Evolutionary conservation across 1,140 invertebrate genomes (phyloP).

Genomic region (Drosophila hydei): DNA sequence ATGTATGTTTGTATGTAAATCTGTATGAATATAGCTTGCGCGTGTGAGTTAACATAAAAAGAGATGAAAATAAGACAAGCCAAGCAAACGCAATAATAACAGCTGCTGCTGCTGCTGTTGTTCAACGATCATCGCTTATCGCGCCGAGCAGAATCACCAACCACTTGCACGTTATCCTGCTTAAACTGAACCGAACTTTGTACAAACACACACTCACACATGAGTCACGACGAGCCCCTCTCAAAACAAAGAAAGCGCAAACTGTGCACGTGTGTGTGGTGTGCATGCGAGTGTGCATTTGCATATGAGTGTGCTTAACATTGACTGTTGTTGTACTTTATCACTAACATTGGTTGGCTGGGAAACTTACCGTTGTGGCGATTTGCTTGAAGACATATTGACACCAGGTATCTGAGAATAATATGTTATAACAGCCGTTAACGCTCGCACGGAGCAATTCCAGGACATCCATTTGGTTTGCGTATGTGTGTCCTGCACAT

Average conservation of each 20-base stretch:
- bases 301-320: not conserved
- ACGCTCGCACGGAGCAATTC: conserved; percentile 68
- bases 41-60: conserved; percentile 28
- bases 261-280: conserved; percentile 3
- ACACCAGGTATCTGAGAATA: conserved; percentile 77
- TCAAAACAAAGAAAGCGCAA: conserved; percentile 17
- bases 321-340: too few species aligned
- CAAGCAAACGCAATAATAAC: conserved; percentile 4
- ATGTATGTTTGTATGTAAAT: conserved; percentile 1
- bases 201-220: not conserved
- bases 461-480: conserved; percentile 66
- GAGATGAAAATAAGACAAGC: conserved; percentile 12
- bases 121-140: conserved; percentile 17
- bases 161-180: conserved; percentile 10
- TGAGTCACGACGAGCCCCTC: conserved; percentile 47
- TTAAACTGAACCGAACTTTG: not conserved
- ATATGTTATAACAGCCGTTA: conserved; percentile 54
- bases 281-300: conserved; percentile 4
- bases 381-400: conserved; percentile 69
- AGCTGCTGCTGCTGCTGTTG: conserved; percentile 1
- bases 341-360: not conserved
- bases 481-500: conserved; percentile 18
- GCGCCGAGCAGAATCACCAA: conserved; percentile 33
- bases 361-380: conserved; percentile 67
- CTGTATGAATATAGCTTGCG: conserved; percentile 26